Base-by-base conservation (phyloP, 2,888 invertebrate species). In the Alsophila aescularia region DNA sequence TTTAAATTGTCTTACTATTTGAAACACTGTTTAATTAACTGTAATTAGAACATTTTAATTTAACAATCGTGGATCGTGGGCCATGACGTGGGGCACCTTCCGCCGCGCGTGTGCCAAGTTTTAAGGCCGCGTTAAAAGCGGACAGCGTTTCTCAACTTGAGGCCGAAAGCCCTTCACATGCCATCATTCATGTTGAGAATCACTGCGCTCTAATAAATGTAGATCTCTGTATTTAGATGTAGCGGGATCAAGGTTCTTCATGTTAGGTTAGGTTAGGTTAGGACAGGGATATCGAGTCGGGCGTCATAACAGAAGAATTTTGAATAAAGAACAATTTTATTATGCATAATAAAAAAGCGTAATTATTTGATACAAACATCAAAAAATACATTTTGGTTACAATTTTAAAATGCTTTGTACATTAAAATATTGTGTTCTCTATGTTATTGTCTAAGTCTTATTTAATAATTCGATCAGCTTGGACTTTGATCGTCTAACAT, bases 401-500 rank as follows among this genome's bases (percentile, higher is more conserved):
- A 2, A 18, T 18, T 4, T 4, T 4, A 18, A 18, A 18, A 18
- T 18, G 2, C 18, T 18, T 4, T 18, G 18, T 4, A 18, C 18
- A 18, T 18, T 18, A 5, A 18, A 4, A 5, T 18, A 4, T 18
- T 18, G n/a, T n/a, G n/a, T n/a, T n/a, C n/a, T n/a, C n/a, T n/a
- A n/a, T n/a, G n/a, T n/a, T n/a, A n/a, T 24, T 7, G 2, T 24
- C 24, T 7, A 18, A 18, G 24, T 24, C 24, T 5, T 5, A 24
- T 24, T 24, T 24, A 24, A 24, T 47, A 58, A 16, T 12, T 31
- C 12, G 35, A 18, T 40, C 34, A 27, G 43, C 43, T 51, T 51
- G 51, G 51, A 51, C 51, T 51, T 51, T 8, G 42, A 7, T 18
- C 40, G 5, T 13, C 15, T 40, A n/a, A 34, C 35, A 34, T 27